These are phyloP conservation scores for Loriculus beryllinus DNA, from an alignment of 2,797 vertebrate genomes.

Conservation along the genomic window DNA sequence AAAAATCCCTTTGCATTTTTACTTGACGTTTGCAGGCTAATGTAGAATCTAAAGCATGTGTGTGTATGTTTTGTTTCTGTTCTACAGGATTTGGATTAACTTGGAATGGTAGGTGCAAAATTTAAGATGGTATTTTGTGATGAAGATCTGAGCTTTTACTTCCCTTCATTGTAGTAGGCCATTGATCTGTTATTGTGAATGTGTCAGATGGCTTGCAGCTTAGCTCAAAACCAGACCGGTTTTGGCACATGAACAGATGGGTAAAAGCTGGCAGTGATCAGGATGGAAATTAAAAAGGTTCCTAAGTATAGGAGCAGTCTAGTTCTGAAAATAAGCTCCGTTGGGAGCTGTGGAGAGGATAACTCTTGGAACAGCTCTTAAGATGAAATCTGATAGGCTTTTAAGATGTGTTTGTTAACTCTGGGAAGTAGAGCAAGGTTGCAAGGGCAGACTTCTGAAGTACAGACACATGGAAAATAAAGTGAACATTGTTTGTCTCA, in stretches of 20 bases:
- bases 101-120: not conserved
- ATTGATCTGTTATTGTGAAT: slow-evolving; percentile 22
- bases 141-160: slow-evolving; percentile 10
- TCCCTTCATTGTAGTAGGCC: not conserved
- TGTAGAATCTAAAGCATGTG: not conserved
- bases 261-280: not conserved
- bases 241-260: not conserved
- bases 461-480: not conserved
- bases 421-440: not conserved
- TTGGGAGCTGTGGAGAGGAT: not conserved
- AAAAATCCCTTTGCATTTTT: not conserved
- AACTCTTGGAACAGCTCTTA: not conserved
- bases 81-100: not conserved
- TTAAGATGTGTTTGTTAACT: not conserved
- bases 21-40: not conserved
- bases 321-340: not conserved
- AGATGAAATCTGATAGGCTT: not conserved
- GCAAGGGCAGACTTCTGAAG: not conserved
- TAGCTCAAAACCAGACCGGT: slow-evolving; percentile 7
- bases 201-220: not conserved
- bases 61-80: not conserved
- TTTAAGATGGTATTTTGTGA: not conserved
- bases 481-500: not conserved
- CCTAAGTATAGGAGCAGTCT: not conserved
- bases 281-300: not conserved